phyloP scores from a whole-genome alignment of 2,888 invertebrate genomes.

The Sepioteuthis lessoniana region DNA sequence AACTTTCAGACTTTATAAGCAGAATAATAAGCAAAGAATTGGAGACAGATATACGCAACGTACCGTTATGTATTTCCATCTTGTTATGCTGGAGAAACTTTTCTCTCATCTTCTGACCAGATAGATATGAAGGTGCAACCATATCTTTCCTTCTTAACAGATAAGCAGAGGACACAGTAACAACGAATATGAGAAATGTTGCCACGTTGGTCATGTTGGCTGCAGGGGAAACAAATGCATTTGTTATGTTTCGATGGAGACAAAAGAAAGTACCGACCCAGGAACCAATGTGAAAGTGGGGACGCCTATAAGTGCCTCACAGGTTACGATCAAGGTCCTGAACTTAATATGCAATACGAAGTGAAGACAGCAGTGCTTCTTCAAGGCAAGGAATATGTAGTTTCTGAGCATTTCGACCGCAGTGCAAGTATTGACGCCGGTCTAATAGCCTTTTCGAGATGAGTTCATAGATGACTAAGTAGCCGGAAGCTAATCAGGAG shows the following conservation, averaged over 20 bases:
- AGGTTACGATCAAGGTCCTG: not conserved
- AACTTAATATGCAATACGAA: not conserved
- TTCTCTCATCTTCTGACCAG: not conserved
- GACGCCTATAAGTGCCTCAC: not conserved
- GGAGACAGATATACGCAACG: no score
- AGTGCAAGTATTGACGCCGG: not conserved
- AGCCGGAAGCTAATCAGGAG: not conserved
- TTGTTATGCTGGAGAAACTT: not conserved
- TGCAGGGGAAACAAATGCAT: not conserved
- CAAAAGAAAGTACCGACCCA: not conserved
- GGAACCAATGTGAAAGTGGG: not conserved
- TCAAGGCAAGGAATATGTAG: not conserved
- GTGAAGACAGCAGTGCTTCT: not conserved
- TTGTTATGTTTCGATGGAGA: not conserved
- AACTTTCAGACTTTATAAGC: no score
- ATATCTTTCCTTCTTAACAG: not conserved
- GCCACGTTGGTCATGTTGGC: not conserved
- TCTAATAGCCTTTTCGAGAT: constrained; percentile 19
- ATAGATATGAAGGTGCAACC: not conserved
- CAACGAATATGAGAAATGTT: not conserved
- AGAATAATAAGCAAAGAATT: no score
- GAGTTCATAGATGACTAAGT: not conserved
- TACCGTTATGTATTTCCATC: no score
- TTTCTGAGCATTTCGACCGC: not conserved
- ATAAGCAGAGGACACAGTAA: not conserved